Base-by-base conservation (phyloP, 37 sponge, comb jelly and placozoan species). In the Agelas oroides region DNA sequence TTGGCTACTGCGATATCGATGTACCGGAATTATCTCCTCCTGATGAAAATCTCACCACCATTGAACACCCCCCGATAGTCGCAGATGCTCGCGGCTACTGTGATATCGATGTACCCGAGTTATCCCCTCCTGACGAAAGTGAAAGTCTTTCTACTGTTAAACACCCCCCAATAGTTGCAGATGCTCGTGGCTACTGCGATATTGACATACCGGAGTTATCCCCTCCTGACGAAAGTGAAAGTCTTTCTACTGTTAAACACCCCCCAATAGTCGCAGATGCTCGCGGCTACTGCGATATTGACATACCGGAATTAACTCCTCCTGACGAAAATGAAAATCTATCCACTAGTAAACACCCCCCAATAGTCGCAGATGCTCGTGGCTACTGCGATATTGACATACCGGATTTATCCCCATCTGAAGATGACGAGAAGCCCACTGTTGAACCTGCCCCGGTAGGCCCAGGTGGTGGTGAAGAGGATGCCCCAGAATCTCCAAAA, bases 71-170 rank as follows among this genome's bases (percentile, higher is more conserved):
- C 25, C 14, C 62, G 0, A 3, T 13, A 1, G 63, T 41, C n/a
- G 53, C 79, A 12, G 65, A 78, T 25, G 21, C 66, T 65, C 79
- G 27, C 5, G 79, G 79, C 20, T 78, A 78, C 53, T 65, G 64
- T 65, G 66, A 65, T 6, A 1, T 78, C 28, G 61, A 61, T 5
- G 25, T 61, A 61, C 62, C n/a, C 5, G 25, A 61, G 25, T 5
- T 5, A 19, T 18, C 58, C 18, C 17, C 58, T 19, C 17, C 58
- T 56, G 58, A 15, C 18, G 18, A 15, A 19, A 15, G 18, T 19
- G 31, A 17, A 12, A 58, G n/a, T 19, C 25, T 23, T 14, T 25
- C 62, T 23, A 61, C 13, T 61, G 30, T 67, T 23, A 8, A 35
- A 67, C 19, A 19, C 14, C 5, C 25, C 25, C 14, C 62, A 12